Conservation (phyloP, 1,140 invertebrate genomes). For the Diuraphis noxia region DNA sequence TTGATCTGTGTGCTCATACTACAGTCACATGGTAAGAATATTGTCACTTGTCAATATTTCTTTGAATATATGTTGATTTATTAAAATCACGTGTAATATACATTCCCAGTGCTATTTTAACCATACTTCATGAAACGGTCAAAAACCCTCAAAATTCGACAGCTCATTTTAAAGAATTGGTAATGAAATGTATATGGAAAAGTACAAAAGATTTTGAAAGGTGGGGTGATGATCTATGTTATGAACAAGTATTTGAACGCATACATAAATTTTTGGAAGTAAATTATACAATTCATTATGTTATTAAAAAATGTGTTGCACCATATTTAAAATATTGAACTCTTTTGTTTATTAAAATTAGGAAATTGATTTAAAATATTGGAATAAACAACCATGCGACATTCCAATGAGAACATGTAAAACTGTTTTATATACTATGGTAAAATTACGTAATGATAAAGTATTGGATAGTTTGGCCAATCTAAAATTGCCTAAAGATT, state of each 20-base stretch:
- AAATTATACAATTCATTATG: not conserved
- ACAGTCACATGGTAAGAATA: slow-evolving; percentile 56
- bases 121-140: slow-evolving; percentile 56
- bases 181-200: slow-evolving; percentile 59
- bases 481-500: slow-evolving; percentile 48
- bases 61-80: not conserved
- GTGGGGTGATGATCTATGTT: slow-evolving; percentile 57
- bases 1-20: slow-evolving; percentile 57
- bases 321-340: not conserved
- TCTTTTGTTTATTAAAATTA: slow-evolving; percentile 51
- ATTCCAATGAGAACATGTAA: slow-evolving; percentile 58
- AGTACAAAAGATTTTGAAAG: slow-evolving; percentile 56
- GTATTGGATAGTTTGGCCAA: slow-evolving; percentile 49
- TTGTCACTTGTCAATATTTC: not conserved
- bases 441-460: slow-evolving; percentile 56
- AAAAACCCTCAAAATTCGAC: slow-evolving; percentile 40
- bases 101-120: slow-evolving; percentile 56
- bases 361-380: slow-evolving; percentile 58
- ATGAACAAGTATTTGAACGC: slow-evolving; percentile 56
- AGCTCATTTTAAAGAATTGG: slow-evolving; percentile 57
- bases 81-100: not conserved
- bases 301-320: not conserved
- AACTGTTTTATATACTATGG: slow-evolving; percentile 58
- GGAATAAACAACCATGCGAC: slow-evolving; percentile 57
- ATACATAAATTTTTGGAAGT: slow-evolving; percentile 58